Evolutionary conservation across 2,797 vertebrate species (phyloP).

Genomic region (Pithecia hirsuta): DNA sequence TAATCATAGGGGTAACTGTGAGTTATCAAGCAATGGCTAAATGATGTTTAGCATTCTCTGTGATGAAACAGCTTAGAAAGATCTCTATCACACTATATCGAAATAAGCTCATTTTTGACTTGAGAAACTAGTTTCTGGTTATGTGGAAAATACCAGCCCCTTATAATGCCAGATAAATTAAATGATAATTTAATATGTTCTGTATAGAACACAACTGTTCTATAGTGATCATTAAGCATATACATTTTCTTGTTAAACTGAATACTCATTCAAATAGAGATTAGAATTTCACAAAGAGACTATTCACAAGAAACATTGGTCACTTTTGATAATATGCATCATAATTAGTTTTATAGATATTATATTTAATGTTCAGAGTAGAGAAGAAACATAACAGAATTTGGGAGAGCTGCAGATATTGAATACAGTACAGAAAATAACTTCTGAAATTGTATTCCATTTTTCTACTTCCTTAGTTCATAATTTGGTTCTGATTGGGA

Average conservation of each 20-base stretch:
- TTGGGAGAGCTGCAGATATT: neutral
- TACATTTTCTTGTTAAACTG: slow-evolving; percentile 55
- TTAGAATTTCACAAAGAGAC: slow-evolving; percentile 46
- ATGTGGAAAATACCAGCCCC: slow-evolving; percentile 15
- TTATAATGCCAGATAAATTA: slow-evolving; percentile 52
- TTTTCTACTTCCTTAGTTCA: slow-evolving; percentile 59
- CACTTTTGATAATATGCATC: slow-evolving; percentile 52
- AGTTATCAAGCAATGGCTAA: slow-evolving; percentile 15
- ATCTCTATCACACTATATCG: neutral
- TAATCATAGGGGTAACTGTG: neutral
- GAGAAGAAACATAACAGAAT: slow-evolving; percentile 38
- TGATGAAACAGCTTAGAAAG: slow-evolving; percentile 35
- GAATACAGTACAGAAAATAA: slow-evolving; percentile 35
- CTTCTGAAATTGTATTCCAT: slow-evolving; percentile 36
- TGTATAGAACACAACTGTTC: slow-evolving; percentile 38
- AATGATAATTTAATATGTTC: slow-evolving; percentile 44
- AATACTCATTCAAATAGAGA: slow-evolving; percentile 48
- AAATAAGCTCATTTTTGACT: slow-evolving; percentile 47
- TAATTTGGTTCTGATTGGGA: slow-evolving; percentile 58
- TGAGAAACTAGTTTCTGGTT: slow-evolving; percentile 28
- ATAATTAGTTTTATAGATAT: slow-evolving; percentile 64
- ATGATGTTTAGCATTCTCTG: neutral
- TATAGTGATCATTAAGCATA: slow-evolving; percentile 41
- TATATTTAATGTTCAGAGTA: slow-evolving; percentile 40
- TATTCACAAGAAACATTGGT: slow-evolving; percentile 42